Base-by-base conservation (phyloP, 2,797 vertebrate species). In the Syndactyla subalaris region DNA sequence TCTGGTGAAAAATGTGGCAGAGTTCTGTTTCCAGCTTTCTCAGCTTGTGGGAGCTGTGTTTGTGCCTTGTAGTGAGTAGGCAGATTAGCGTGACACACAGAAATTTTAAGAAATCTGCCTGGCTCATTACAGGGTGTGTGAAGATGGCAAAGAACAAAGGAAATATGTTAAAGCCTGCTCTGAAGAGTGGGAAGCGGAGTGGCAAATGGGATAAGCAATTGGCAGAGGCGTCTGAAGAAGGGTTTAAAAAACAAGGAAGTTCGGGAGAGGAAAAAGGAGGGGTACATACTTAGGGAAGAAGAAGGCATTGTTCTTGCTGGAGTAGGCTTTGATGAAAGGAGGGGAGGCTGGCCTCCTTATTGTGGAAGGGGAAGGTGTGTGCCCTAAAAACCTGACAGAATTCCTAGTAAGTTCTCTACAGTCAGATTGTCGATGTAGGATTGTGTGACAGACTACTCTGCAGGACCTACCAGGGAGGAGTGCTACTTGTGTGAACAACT, bases 111-210 rank as follows among this genome's bases (percentile, higher is more conserved):
- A 80, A 80, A 65, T 24, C 46, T 85, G 23, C 57, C 54, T 4
- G 7, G 58, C 70, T 93, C 52, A 58, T 59, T 51, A 81, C 46
- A 66, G 83, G 87, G 82, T 51, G 85, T 94, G 89, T 74, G 88
- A 65, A 86, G 89, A 57, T 81, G 55, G 51, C 58, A 62, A 17
- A 52, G 79, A 92, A 92, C 88, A 95, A 97, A 94, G 29, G 73
- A 72, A 85, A 61, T 74, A 8, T 54, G 76, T 72, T 59, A 68
- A 91, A 94, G 62, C 66, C 51, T 92, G 51, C 61, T 80, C 72
- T 62, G 41, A 29, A 17, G 76, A 91, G 82, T 57, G 54, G 77
- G 77, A 43, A 92, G 58, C 12, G 24, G 88, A 58, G 54, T 49
- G 39, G 81, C 45, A 93, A 92, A 79, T 89, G 34, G 72, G 68